Conservation (phyloP, 1,140 invertebrate species). For the Bombus sibiricus region DNA sequence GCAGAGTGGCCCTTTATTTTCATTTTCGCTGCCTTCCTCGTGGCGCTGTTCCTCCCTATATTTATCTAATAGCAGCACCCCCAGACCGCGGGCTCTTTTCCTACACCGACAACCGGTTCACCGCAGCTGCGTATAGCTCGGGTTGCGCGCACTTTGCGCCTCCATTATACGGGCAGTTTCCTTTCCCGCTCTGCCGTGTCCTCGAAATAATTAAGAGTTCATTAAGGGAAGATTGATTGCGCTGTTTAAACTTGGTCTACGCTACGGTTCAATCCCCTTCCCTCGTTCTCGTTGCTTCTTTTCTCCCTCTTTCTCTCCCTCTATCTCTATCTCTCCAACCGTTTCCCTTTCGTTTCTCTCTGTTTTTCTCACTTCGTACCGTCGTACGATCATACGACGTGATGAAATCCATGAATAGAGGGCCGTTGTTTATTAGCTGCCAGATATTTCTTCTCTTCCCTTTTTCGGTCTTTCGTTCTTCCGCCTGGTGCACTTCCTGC, state of each 20-base stretch:
- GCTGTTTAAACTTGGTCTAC: slow-evolving; percentile 68
- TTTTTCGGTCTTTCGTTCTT: slow-evolving; percentile 8
- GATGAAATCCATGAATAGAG: slow-evolving; percentile 72
- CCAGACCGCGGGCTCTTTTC: slow-evolving; percentile 48
- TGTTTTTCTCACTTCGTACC: not conserved
- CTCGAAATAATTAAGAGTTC: slow-evolving; percentile 83
- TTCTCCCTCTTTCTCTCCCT: too few relatives aligned
- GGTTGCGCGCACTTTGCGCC: slow-evolving; percentile 77
- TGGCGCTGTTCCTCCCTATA: slow-evolving; percentile 70
- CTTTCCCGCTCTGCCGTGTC: slow-evolving; percentile 73
- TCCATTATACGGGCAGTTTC: slow-evolving; percentile 81
- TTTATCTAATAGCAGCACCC: slow-evolving; percentile 74
- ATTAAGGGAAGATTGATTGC: slow-evolving; percentile 79
- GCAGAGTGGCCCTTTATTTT: slow-evolving; percentile 69
- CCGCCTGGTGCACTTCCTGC: slow-evolving; percentile 15
- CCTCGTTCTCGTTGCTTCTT: not conserved
- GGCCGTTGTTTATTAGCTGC: slow-evolving; percentile 70
- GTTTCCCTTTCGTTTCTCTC: not conserved
- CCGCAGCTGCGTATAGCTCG: slow-evolving; percentile 51
- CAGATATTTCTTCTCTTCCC: slow-evolving; percentile 45
- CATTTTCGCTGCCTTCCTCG: slow-evolving; percentile 68
- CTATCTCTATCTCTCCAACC: not conserved
- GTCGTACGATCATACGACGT: slow-evolving; percentile 41
- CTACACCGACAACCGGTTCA: slow-evolving; percentile 47
- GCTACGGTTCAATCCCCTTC: slow-evolving; percentile 17